Evolutionary conservation across 1,140 invertebrate species (phyloP).

Genomic region (Adoxophyes honmai): DNA sequence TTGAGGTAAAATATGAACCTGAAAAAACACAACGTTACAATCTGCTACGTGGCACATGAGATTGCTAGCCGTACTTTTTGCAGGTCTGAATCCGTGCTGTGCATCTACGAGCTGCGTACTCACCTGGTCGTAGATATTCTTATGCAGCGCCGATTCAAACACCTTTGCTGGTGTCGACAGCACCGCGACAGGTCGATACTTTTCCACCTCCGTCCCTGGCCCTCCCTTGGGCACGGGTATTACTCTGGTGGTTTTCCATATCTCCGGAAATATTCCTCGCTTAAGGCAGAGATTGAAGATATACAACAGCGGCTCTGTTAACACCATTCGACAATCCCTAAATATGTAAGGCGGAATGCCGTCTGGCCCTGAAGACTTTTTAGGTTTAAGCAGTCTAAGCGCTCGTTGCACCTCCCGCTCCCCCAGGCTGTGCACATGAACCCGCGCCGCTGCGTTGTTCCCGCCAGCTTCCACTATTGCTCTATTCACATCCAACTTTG

Average conservation of each 20-base stretch:
- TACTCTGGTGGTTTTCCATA: background rate
- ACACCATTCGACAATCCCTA: background rate
- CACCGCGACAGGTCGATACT: background rate
- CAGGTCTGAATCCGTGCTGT: background rate
- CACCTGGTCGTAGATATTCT: background rate
- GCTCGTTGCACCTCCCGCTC: no score
- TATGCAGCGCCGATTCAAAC: background rate
- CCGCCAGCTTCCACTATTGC: no score
- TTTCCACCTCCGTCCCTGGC: background rate
- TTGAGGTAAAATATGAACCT: no score
- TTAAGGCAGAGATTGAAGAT: background rate
- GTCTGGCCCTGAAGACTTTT: background rate
- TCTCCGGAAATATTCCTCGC: background rate
- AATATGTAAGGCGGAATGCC: background rate
- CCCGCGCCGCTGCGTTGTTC: no score
- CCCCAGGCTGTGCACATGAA: no score
- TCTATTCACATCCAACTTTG: no score
- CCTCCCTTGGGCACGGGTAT: no score
- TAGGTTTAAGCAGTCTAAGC: background rate
- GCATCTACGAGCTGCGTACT: background rate
- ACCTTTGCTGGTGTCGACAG: background rate
- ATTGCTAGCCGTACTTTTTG: no score
- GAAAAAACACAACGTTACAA: no score
- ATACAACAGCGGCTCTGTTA: background rate
- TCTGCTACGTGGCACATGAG: no score